Base-by-base conservation (phyloP, 2,888 invertebrate species). In the Apodemia zela region DNA sequence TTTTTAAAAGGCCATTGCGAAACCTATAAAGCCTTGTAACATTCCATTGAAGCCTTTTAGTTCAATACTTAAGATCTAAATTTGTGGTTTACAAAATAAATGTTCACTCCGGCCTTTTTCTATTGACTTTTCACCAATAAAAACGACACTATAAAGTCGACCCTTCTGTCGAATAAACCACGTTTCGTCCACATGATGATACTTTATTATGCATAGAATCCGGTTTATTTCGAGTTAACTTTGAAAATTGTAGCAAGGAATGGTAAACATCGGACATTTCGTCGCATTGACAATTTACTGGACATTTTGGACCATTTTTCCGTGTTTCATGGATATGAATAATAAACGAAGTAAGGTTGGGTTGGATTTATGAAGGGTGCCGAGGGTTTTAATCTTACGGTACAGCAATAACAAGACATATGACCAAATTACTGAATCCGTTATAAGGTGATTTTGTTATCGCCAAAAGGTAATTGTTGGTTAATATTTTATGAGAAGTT, bases 371-470 rank as follows among this genome's bases (percentile, higher is more conserved):
- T 87, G 88, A 87, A 85, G 89, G 89, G 87, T 82, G 82, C 84
- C 80, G 72, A 74, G 81, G 85, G 86, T 85, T 90, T 91, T 90
- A 89, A 90, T 90, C 89, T 88, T 77, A 77, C 73, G 77, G 76
- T 86, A 87, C 85, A 86, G 84, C 89, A 87, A 87, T 89, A 89
- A 89, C 86, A 87, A 89, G 89, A 90, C 83, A 82, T 85, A 88
- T 89, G 87, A 84, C 78, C 81, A 86, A 91, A 91, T 90, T 87
- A 88, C 88, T 82, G 87, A 87, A 89, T 89, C 77, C 79, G 83
- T 84, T 88, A 88, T 86, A 79, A 85, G 85, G 83, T 81, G 81
- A 86, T 87, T 89, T 87, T 86, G 42, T 42, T 42, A 15, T 42
- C 42, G 5, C 13, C 42, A 8, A 15, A 4, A 3, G 3, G 38